phyloP scores from a whole-genome alignment of 1,140 invertebrate genomes.

The Bombus waltoni region DNA sequence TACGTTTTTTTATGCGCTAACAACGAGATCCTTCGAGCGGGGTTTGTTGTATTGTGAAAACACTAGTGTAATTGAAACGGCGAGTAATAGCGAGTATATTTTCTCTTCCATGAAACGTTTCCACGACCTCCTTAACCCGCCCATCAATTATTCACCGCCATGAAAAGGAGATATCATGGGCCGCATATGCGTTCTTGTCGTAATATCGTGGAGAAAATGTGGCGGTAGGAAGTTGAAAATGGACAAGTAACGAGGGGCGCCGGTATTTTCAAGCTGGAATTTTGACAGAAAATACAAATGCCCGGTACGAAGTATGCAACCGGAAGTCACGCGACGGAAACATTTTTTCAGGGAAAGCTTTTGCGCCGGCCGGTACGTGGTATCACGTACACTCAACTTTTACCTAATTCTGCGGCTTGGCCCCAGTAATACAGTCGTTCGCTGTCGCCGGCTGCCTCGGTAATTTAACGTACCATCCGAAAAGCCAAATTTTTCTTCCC shows the following conservation, averaged over 20 bases:
- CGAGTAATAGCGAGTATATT: conserved; percentile 1
- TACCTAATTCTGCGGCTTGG: conserved; percentile 11
- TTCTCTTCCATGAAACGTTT: not conserved
- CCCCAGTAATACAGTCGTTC: not conserved
- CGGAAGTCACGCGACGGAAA: conserved; percentile 27
- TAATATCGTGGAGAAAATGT: not conserved
- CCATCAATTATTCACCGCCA: not conserved
- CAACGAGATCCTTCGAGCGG: not conserved
- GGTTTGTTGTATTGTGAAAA: not conserved
- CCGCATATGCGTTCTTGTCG: not conserved
- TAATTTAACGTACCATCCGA: not conserved
- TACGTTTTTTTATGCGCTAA: not conserved
- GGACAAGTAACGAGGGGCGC: conserved; percentile 19
- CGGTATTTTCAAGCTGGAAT: not conserved
- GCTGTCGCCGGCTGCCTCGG: not conserved
- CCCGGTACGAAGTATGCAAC: not conserved
- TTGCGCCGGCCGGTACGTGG: not conserved
- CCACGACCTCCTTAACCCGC: conserved; percentile 21
- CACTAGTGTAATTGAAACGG: conserved; percentile 27
- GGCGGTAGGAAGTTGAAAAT: not conserved
- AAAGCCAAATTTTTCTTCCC: not conserved
- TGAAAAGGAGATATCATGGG: not conserved
- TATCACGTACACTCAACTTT: conserved; percentile 7
- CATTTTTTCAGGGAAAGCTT: not conserved
- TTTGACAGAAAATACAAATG: conserved; percentile 46